Base-by-base conservation (phyloP, 64 coral and sea anemone genomes). In the Hydrozoanthus tunicans region DNA sequence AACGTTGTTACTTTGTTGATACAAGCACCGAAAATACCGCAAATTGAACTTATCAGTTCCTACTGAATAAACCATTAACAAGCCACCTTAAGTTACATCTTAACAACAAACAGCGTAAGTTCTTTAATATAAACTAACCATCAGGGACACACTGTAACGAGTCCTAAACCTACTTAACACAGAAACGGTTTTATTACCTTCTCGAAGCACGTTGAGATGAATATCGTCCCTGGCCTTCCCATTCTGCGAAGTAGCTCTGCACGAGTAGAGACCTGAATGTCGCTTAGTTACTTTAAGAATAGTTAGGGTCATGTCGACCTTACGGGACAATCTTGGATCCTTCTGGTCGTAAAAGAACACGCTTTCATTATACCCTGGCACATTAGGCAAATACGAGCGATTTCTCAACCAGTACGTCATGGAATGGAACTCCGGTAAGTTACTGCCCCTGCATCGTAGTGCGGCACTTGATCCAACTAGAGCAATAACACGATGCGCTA, bases 251-350 rank as follows among this genome's bases (percentile, higher is more conserved):
- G 51, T 61, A 2, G 24, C 26, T 51, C 7, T 55, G 74, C 84
- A 88, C 15, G 23, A 88, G n/a, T 88, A 88, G 2, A 88, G 20
- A 58, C 84, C 84, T 1, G 84, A 74, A 23, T 88, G 68, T 58
- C 43, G n/a, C 56, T 60, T 75, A 6, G 84, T 88, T 17, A 73
- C 84, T 17, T 43, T 74, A n/a, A 55, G 8, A 9, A 88, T 60
- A 5, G 23, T 58, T 6, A 88, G 74, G 20, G 52, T 58, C 4
- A 88, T 13, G 69, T 88, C 1, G 54, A 60, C 84, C 24, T 88
- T 88, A 25, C 61, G 68, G 9, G 69, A n/a, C 10, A 24, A 4
- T 60, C 7, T 88, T 61, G 84, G 68, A 59, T n/a, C 68, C 5
- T 75, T 75, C 84, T 88, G 84, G 55, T 88, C 70, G 17, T 74